Evolutionary conservation across 2,888 invertebrate genomes (phyloP).

Genomic region (Caenorhabditis uteleia): DNA sequence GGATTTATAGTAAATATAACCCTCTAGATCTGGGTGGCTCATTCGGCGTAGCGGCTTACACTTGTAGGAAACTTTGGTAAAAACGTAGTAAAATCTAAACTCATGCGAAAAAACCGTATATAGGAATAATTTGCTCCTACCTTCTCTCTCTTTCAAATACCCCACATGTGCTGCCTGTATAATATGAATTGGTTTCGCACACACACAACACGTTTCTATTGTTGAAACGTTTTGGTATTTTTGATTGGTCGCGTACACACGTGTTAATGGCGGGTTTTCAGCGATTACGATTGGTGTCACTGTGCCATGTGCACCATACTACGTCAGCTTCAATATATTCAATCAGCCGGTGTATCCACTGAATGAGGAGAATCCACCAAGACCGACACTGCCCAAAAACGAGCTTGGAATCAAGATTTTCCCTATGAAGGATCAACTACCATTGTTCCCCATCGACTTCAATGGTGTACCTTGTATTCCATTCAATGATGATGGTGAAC

Average conservation of each 20-base stretch:
- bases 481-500: conserved; percentile 22
- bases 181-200: no score
- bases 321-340: conserved; percentile 19
- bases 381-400: conserved; percentile 22
- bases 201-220: no score
- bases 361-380: conserved; percentile 15
- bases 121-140: no score
- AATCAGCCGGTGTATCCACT: conserved; percentile 24
- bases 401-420: conserved; percentile 31
- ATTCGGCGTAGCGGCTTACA: no score
- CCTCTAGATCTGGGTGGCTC: no score
- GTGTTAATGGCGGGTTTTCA: no score
- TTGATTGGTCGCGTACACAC: no score
- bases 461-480: conserved; percentile 25
- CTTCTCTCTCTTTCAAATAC: no score
- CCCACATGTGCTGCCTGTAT: no score
- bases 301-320: conserved; percentile 20
- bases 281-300: conserved; percentile 14
- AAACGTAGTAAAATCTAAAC: background rate
- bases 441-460: conserved; percentile 29
- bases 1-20: no score
- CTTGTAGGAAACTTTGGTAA: background rate
- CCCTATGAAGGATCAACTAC: conserved; percentile 11
- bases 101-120: no score
- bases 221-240: no score